phyloP scores from a whole-genome alignment of 53 echinoderm and acorn worm genomes.

The Glandiceps talaboti region DNA sequence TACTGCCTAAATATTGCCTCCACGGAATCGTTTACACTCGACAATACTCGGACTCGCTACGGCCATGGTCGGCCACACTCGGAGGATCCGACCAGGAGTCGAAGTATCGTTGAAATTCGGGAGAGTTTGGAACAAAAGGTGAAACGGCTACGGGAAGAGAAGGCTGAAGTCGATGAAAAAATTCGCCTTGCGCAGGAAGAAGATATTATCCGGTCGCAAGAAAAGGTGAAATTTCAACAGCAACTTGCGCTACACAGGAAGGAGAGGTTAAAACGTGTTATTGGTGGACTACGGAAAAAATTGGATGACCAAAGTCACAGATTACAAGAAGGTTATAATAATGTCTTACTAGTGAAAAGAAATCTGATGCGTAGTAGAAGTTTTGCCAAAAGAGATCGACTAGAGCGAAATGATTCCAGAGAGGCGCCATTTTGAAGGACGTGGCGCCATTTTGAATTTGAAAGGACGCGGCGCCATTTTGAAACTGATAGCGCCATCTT shows the following conservation, averaged over 20 bases:
- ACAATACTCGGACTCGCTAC: background rate
- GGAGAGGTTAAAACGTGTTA: conserved; percentile 63
- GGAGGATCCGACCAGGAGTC: background rate
- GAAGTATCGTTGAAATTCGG: conserved; percentile 62
- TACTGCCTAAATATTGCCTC: background rate
- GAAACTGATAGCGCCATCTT: too few relatives aligned
- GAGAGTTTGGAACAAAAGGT: conserved; percentile 79
- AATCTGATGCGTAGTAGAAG: conserved; percentile 74
- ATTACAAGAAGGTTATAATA: conserved; percentile 69
- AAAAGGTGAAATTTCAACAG: conserved; percentile 49
- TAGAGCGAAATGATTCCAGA: conserved; percentile 13
- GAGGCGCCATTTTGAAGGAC: conserved; percentile 14
- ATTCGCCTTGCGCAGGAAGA: conserved; percentile 77
- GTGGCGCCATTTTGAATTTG: too few relatives aligned
- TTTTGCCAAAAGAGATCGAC: conserved; percentile 35
- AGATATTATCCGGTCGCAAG: conserved; percentile 48
- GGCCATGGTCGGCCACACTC: background rate
- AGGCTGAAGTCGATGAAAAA: conserved; percentile 63
- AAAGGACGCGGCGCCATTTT: too few relatives aligned
- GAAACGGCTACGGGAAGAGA: conserved; percentile 67
- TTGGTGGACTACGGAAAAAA: conserved; percentile 53
- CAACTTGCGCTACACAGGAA: conserved; percentile 56
- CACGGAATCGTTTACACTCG: background rate
- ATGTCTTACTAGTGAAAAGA: conserved; percentile 63
- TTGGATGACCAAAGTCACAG: conserved; percentile 73